phyloP scores from a whole-genome alignment of 2,113 vertebrate genomes.

The Cnemophilus loriae region DNA sequence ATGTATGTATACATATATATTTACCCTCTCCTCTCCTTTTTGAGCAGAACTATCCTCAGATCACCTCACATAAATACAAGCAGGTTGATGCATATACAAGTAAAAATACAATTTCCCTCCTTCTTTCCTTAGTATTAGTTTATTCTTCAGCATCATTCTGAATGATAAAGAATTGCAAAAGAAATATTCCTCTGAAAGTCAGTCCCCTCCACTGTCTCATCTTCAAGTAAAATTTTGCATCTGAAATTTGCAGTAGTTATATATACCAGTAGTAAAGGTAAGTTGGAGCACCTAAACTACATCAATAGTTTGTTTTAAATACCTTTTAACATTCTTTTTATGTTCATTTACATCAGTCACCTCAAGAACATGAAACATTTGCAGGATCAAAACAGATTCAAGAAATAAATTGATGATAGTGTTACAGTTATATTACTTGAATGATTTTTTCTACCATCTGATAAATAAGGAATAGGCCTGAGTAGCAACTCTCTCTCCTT shows the following conservation, averaged over 20 bases:
- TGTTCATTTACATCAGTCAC: neutral
- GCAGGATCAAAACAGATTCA: neutral
- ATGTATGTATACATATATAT: neutral
- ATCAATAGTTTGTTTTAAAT: neutral
- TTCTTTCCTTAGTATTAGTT: neutral
- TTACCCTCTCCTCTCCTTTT: neutral
- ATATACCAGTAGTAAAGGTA: neutral
- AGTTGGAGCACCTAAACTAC: neutral
- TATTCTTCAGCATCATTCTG: neutral
- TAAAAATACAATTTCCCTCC: neutral
- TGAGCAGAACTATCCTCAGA: neutral
- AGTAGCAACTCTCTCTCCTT: neutral
- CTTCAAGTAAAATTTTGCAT: neutral
- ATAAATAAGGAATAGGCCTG: neutral
- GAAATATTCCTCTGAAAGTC: neutral
- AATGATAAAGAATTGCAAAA: neutral
- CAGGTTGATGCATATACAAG: neutral
- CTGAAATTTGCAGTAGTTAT: neutral
- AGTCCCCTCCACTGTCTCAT: neutral
- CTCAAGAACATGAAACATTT: neutral
- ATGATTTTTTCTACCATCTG: neutral
- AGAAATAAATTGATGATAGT: neutral
- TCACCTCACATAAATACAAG: neutral
- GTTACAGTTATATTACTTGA: neutral
- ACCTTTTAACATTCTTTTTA: neutral